Base-by-base conservation (phyloP, 2,797 vertebrate genomes). In the Tenualosa thibaudeaui region DNA sequence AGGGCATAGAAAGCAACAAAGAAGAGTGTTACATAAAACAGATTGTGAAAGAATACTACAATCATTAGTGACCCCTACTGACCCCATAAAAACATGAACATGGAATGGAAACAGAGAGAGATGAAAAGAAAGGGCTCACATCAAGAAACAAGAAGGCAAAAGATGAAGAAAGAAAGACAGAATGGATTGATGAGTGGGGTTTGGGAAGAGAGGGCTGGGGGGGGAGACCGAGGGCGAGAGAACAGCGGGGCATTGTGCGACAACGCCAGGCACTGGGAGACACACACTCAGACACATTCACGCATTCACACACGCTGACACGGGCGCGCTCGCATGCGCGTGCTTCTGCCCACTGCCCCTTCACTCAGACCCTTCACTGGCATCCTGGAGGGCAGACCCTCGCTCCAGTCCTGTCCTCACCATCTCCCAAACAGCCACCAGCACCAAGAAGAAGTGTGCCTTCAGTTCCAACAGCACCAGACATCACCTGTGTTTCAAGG, bases 241-340 rank as follows among this genome's bases (percentile, higher is more conserved):
- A 92, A 96, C 95, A 96, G 95, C 92, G 12, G 87, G 89, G 89
- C 90, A 95, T 96, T 96, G 95, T 96, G 93, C 86, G 93, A 78
- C 86, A 91, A 94, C 94, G 94, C 95, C 96, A 96, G 95, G 95
- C 95, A 96, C 96, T 95, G 96, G 93, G 91, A 95, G 95, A 95
- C 92, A 95, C 83, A 78, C 95, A 95, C 93, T 95, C 89, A 89
- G 91, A 94, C 92, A 94, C 92, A 94, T 94, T 94, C 92, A 94
- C 88, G 89, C 88, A 93, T 92, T 93, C 94, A 93, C 93, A 93
- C 93, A 92, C 93, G 92, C 91, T 86, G 89, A 93, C 91, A 93
- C 89, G 31, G 90, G 84, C 86, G 88, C 88, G 89, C 93, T 94
- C 94, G 95, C 92, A 92, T 91, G 92, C 83, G 90, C 89, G 86